These are phyloP conservation scores for Ectropis crepuscularia DNA, from an alignment of 2,888 invertebrate species.

Conservation along the genomic window DNA sequence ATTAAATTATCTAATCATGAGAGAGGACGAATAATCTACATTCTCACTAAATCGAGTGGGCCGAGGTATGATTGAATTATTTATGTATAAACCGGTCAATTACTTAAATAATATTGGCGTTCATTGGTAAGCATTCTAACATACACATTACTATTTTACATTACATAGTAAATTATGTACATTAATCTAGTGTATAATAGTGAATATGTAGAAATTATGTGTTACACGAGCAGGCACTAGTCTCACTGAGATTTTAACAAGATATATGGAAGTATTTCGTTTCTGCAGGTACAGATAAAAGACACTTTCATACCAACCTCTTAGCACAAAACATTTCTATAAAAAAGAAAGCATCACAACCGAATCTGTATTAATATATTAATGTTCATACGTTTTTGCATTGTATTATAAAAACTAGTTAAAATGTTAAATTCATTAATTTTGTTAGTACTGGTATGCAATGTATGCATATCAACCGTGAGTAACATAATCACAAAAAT, in stretches of 20 bases:
- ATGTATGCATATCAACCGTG: too few species aligned
- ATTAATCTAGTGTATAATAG: constrained; percentile 37
- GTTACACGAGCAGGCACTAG: constrained; percentile 60
- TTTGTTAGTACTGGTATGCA: too few species aligned
- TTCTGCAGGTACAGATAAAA: constrained; percentile 14
- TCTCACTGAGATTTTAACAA: constrained; percentile 59
- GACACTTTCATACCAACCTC: background rate
- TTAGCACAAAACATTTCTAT: background rate
- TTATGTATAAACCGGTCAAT: background rate
- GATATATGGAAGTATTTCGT: constrained; percentile 39
- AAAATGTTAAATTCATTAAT: too few species aligned
- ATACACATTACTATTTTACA: background rate
- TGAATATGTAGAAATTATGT: constrained; percentile 39
- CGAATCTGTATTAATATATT: too few species aligned
- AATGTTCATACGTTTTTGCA: too few species aligned
- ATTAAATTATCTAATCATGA: too few species aligned
- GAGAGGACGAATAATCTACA: too few species aligned
- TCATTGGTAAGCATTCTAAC: constrained; percentile 2
- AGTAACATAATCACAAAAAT: too few species aligned
- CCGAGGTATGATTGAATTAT: too few species aligned
- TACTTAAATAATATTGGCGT: constrained; percentile 9
- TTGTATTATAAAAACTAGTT: too few species aligned
- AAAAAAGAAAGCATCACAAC: too few species aligned
- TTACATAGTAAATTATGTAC: constrained; percentile 18
- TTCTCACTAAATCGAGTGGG: too few species aligned